Evolutionary conservation across 2,113 vertebrate species (phyloP).

Genomic region (Oncorhynchus masou): DNA sequence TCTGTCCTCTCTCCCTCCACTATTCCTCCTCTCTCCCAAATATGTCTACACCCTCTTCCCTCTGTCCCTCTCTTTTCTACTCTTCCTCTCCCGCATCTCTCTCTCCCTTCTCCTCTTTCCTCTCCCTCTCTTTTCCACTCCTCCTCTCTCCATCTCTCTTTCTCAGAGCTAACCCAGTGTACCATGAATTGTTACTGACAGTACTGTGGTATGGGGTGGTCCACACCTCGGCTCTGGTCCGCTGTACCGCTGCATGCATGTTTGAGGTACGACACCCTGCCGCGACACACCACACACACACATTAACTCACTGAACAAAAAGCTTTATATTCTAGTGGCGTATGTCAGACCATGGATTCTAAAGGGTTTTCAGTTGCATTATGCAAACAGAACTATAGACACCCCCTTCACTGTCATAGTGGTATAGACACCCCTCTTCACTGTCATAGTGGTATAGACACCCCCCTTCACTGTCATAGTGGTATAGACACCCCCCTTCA

Average conservation of each 20-base stretch:
- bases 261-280: constrained; percentile 85
- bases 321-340: no score
- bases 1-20: no score
- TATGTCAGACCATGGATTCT: no score
- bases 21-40: no score
- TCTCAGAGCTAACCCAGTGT: constrained; percentile 93
- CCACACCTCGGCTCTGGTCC: constrained; percentile 95
- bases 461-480: constrained; percentile 31
- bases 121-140: constrained; percentile 42
- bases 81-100: background rate
- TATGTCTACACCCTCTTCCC: no score
- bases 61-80: constrained; percentile 28
- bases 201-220: constrained; percentile 98
- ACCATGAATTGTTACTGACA: constrained; percentile 92
- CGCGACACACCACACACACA: background rate
- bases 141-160: background rate
- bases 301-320: background rate
- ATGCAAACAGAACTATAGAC: no score
- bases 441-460: no score
- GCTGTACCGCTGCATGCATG: constrained; percentile 96
- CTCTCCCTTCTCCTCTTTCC: constrained; percentile 37
- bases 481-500: constrained; percentile 41
- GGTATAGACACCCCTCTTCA: constrained; percentile 21
- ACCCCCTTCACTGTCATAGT: no score
- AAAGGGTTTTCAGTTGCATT: no score